Percentiles rank a stretch among this genome's conserved stretches.
Evolutionary conservation across 1,140 invertebrate genomes (phyloP).

Genomic region (Brachionus calyciflorus): DNA sequence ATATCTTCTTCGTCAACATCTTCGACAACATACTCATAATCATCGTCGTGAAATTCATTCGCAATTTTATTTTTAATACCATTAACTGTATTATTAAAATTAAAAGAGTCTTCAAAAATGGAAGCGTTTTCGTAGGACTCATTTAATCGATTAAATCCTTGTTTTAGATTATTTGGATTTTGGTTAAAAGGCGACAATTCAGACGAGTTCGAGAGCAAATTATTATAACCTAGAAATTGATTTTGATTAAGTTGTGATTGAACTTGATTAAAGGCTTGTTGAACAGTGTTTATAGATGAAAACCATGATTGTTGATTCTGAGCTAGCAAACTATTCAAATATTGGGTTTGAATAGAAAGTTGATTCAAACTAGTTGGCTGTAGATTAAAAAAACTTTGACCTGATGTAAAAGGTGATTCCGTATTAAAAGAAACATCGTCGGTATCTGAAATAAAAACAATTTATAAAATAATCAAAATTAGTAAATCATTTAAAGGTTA

Average conservation of each 20-base stretch:
- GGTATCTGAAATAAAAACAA: no score
- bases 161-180: conserved; percentile 1
- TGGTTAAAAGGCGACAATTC: conserved; percentile 24
- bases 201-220: not conserved
- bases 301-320: conserved; percentile 4
- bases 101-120: not conserved
- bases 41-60: not conserved
- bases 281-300: not conserved
- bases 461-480: no score
- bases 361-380: not conserved
- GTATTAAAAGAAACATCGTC: conserved; percentile 30
- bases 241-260: conserved; percentile 6
- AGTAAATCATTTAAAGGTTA: no score
- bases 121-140: conserved; percentile 20
- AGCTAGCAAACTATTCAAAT: conserved; percentile 8
- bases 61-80: not conserved
- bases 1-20: not conserved
- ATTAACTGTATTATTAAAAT: not conserved
- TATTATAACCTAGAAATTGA: not conserved
- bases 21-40: not conserved
- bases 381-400: conserved; percentile 3
- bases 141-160: not conserved
- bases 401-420: not conserved
- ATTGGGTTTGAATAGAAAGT: not conserved
- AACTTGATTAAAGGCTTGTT: not conserved